Base-by-base conservation (phyloP, 37 sponge, comb jelly and placozoan species). In the Eunapius fragilis region DNA sequence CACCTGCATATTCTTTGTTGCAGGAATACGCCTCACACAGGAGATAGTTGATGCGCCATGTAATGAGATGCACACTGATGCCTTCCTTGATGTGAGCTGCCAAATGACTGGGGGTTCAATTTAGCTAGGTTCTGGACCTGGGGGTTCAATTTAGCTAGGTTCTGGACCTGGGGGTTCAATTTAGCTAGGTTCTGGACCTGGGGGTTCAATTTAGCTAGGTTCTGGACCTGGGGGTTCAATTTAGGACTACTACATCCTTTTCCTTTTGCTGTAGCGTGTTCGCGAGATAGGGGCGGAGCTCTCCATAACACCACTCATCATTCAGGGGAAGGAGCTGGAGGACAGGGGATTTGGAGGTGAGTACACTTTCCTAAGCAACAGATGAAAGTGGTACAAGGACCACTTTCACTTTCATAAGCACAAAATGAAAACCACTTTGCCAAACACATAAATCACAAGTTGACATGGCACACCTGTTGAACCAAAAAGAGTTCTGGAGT, bases 261-360 rank as follows among this genome's bases (percentile, higher is more conserved):
- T 25, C 14, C 26, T 2, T 84, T 48, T 30, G n/a, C 35, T 49
- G 22, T 50, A 94, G 94, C 82, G 82, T 76, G 77, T 94, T 11
- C 72, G 78, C 24, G 91, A 82, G 45, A 85, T 94, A 36, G 94
- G 82, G 22, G 28, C 48, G 2, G 50, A 79, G 30, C 72, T 95
- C 25, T 84, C 77, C 37, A 84, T 94, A 22, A 30, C 75, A 75
- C 91, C 91, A 31, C 34, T 72, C 30, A 77, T 97, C 17, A 89
- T 95, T 30, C 89, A 87, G 25, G 99, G 99, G 37, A 88, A 93
- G 50, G 93, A 95, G 28, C 87, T 99, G 49, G 79, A 87, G 24
- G 73, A 86, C 48, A 67, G 80, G 47, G 99, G 99, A 45, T 95
- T 99, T 86, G 99, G 99, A 67, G 98, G 98, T 96, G 69, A 26